Conservation (phyloP, 2,113 vertebrate species). For the Ondatra zibethicus region DNA sequence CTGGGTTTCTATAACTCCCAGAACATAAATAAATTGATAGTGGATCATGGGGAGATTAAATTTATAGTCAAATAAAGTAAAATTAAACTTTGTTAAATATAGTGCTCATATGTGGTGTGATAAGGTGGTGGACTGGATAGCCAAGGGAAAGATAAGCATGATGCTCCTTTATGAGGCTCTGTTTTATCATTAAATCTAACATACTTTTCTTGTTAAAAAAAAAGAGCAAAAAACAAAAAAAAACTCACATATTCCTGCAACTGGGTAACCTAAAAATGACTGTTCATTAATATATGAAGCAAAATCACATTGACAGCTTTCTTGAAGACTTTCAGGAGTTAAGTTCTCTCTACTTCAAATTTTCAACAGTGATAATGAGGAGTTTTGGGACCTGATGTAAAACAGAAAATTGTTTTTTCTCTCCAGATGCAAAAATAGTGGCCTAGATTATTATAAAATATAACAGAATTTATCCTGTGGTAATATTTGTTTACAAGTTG, state of each 20-base stretch:
- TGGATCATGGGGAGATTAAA: neutral
- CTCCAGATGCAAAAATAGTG: neutral
- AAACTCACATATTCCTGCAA: neutral
- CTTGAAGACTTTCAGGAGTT: neutral
- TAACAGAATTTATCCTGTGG: neutral
- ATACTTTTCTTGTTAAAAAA: neutral
- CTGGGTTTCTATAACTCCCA: neutral
- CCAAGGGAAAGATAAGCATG: neutral
- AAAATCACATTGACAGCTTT: neutral
- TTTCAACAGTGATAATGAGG: neutral
- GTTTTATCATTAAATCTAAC: neutral
- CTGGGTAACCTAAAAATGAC: neutral
- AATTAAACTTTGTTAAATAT: neutral
- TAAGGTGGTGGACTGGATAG: neutral
- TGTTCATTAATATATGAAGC: neutral
- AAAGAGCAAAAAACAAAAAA: too few species aligned
- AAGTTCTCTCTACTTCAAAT: neutral
- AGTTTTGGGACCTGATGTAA: neutral
- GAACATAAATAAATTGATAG: neutral
- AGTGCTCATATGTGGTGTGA: neutral
- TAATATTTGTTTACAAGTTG: neutral
- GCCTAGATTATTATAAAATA: neutral
- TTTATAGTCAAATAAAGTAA: neutral
- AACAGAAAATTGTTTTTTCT: neutral
- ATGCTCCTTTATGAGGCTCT: neutral